Percentiles rank a stretch among this genome's conserved stretches.
These are phyloP conservation scores for Eublepharis macularius DNA, from an alignment of 2,113 vertebrate species.

Conservation along the genomic window DNA sequence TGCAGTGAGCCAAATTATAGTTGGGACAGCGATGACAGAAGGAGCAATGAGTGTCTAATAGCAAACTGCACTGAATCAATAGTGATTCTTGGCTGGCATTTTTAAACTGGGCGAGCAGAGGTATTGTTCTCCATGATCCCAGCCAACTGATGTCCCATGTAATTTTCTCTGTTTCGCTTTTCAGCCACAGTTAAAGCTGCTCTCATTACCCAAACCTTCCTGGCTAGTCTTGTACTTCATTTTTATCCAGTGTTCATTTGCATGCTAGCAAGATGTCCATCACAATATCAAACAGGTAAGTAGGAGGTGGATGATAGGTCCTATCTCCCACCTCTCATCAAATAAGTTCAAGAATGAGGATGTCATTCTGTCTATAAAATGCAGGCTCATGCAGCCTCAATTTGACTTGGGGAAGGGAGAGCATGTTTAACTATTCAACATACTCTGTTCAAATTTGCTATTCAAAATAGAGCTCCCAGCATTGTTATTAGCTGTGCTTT, in stretches of 20 bases:
- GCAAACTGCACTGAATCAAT: not conserved
- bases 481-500: too few relatives aligned
- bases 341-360: too few relatives aligned
- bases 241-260: not conserved
- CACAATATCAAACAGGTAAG: not conserved
- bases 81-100: not conserved
- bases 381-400: too few relatives aligned
- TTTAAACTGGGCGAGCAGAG: not conserved
- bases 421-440: too few relatives aligned
- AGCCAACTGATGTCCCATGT: slow-evolving; percentile 14
- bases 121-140: not conserved
- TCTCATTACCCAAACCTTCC: not conserved
- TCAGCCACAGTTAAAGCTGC: not conserved
- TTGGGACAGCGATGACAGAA: not conserved
- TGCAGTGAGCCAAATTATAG: slow-evolving; percentile 1
- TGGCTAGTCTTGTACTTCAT: not conserved
- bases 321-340: too few relatives aligned
- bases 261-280: not conserved
- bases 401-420: too few relatives aligned
- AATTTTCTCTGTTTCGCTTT: slow-evolving; percentile 1
- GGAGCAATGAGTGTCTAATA: not conserved
- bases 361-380: too few relatives aligned
- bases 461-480: too few relatives aligned
- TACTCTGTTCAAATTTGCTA: too few relatives aligned
- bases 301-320: not conserved